These are phyloP conservation scores for Labia minor DNA, from an alignment of 2,888 invertebrate species.

Conservation along the genomic window DNA sequence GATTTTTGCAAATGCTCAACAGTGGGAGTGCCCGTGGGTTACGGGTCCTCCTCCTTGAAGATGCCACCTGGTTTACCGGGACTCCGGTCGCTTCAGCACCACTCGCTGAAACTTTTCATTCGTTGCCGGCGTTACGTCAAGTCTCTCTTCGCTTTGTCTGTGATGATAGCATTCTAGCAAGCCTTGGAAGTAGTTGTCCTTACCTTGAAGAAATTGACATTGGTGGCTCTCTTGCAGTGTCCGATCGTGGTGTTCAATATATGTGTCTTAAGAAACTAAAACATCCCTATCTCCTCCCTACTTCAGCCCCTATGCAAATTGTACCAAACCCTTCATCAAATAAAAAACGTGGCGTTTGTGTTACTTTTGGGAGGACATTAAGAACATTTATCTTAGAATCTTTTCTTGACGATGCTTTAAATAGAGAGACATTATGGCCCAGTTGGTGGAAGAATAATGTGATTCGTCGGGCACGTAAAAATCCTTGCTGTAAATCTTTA, in stretches of 20 bases:
- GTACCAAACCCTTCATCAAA: neutral
- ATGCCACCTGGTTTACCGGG: constrained; percentile 24
- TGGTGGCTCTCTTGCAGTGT: constrained; percentile 24
- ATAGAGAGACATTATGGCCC: constrained; percentile 21
- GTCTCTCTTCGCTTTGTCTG: constrained; percentile 25
- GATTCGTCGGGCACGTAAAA: constrained; percentile 23
- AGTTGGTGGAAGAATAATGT: constrained; percentile 25
- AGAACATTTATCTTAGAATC: constrained; percentile 21
- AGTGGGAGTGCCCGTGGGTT: constrained; percentile 24
- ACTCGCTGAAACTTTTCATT: constrained; percentile 21
- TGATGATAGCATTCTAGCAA: constrained; percentile 24
- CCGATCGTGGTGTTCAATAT: constrained; percentile 23
- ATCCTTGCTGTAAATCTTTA: constrained; percentile 24
- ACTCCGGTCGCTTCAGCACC: constrained; percentile 20
- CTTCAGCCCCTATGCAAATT: neutral
- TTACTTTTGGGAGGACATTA: constrained; percentile 14
- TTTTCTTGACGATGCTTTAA: constrained; percentile 23
- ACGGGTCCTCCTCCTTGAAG: constrained; percentile 23
- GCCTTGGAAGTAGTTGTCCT: constrained; percentile 24
- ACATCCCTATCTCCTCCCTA: neutral
- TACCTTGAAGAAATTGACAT: constrained; percentile 24
- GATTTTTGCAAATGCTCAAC: constrained; percentile 23
- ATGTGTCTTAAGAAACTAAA: constrained; percentile 22
- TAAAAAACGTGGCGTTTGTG: neutral
- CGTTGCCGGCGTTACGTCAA: constrained; percentile 22